These are phyloP conservation scores for Melinaea marsaeus DNA, from an alignment of 2,888 invertebrate species.

Conservation along the genomic window DNA sequence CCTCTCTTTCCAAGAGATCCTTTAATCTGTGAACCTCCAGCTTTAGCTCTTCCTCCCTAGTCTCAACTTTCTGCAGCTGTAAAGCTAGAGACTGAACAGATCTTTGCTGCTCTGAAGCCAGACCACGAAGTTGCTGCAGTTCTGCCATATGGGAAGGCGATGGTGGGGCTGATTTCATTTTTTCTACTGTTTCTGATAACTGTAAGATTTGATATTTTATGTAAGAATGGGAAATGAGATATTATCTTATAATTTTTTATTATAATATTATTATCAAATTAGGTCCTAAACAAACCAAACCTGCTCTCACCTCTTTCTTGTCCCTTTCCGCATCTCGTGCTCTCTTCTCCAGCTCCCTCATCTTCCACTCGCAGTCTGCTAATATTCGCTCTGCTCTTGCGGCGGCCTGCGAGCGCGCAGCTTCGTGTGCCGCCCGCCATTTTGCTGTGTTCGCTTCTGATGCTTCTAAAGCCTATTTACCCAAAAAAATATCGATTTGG, in stretches of 20 bases:
- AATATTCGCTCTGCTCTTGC: constrained; percentile 85
- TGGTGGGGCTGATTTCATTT: constrained; percentile 50
- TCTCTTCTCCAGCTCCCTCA: constrained; percentile 84
- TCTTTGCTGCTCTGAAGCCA: constrained; percentile 79
- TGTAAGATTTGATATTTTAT: constrained; percentile 32
- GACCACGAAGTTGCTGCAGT: constrained; percentile 63
- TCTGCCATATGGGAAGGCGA: constrained; percentile 58
- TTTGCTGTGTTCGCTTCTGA: constrained; percentile 74
- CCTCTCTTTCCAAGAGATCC: constrained; percentile 72
- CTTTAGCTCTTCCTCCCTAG: constrained; percentile 72
- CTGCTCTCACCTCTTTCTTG: constrained; percentile 75
- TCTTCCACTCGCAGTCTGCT: constrained; percentile 91
- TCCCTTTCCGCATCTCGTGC: constrained; percentile 82
- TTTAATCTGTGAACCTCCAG: constrained; percentile 64
- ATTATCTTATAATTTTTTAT: no score
- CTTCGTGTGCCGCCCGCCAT: constrained; percentile 84
- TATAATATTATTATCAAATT: not conserved
- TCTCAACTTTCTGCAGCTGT: constrained; percentile 72
- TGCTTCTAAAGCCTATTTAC: constrained; percentile 75
- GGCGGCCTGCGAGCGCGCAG: constrained; percentile 81
- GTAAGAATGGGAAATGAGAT: no score
- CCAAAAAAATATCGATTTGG: not conserved
- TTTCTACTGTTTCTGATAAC: constrained; percentile 54
- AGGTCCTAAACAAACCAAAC: constrained; percentile 42
- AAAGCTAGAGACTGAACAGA: constrained; percentile 72